Conservation (phyloP, 2,113 vertebrate species). For the Zosterops hypoxanthus region DNA sequence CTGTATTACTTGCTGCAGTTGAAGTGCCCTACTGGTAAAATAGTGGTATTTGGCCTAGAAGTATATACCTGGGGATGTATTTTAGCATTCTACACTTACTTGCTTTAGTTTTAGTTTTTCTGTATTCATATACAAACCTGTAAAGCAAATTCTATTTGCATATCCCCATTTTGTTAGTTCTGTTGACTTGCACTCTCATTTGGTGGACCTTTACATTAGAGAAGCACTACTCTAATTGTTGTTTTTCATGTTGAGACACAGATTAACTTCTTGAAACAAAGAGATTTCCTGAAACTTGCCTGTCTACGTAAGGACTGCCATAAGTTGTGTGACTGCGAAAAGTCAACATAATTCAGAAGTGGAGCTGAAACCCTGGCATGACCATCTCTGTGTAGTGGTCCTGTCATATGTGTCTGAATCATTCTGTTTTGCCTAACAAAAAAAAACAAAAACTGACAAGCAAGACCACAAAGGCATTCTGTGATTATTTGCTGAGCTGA, state of each 20-base stretch:
- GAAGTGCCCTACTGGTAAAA: not conserved
- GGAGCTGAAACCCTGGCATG: not conserved
- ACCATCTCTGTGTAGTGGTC: not conserved
- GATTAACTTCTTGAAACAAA: constrained; percentile 37
- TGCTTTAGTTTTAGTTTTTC: not conserved
- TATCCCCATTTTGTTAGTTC: not conserved
- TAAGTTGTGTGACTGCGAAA: not conserved
- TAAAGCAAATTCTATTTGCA: not conserved
- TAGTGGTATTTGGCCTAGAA: not conserved
- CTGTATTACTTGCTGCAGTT: not conserved
- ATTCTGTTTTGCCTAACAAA: not conserved
- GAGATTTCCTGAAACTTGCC: constrained; percentile 26
- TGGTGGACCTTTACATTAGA: not conserved
- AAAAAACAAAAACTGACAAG: not conserved
- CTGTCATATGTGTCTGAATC: not conserved
- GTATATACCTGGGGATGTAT: not conserved
- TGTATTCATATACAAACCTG: not conserved
- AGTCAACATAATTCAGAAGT: not conserved
- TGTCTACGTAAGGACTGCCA: not conserved
- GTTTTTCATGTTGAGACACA: not conserved
- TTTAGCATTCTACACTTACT: not conserved
- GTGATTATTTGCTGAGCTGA: not conserved
- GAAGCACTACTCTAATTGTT: not conserved
- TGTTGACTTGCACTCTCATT: not conserved
- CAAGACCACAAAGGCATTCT: not conserved